These are phyloP conservation scores for Xylota segnis DNA, from an alignment of 2,888 invertebrate species.

Conservation along the genomic window DNA sequence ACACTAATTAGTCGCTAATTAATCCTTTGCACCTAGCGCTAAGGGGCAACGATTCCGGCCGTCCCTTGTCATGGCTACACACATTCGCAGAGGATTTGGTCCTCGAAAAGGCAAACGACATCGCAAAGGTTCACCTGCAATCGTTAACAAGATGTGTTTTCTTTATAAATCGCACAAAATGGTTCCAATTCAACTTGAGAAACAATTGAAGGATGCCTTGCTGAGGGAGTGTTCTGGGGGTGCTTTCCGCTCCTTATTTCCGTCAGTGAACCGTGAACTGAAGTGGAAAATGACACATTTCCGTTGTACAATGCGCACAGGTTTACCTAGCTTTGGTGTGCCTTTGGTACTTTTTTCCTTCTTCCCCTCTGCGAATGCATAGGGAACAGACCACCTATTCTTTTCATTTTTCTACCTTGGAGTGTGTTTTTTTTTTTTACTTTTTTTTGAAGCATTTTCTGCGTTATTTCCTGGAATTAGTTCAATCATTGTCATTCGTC, in stretches of 20 bases:
- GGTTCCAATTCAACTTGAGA: constrained; percentile 47
- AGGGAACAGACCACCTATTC: background rate
- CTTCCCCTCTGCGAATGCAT: constrained; percentile 1
- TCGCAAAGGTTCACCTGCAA: background rate
- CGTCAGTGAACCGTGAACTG: constrained; percentile 52
- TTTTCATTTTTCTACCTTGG: background rate
- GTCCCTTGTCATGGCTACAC: background rate
- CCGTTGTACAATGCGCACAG: constrained; percentile 36
- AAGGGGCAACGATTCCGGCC: background rate
- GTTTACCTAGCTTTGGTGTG: constrained; percentile 3
- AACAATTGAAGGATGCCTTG: constrained; percentile 52
- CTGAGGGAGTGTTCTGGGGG: constrained; percentile 42
- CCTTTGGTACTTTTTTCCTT: no score
- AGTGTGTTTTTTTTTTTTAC: constrained; percentile 5
- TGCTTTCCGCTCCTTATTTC: constrained; percentile 61
- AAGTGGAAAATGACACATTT: constrained; percentile 66
- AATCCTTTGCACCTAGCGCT: background rate
- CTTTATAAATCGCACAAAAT: constrained; percentile 48
- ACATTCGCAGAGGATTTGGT: background rate
- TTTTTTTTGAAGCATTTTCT: constrained; percentile 9
- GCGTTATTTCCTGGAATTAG: constrained; percentile 53
- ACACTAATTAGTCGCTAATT: constrained; percentile 36
- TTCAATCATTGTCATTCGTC: constrained; percentile 50
- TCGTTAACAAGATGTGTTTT: constrained; percentile 50
- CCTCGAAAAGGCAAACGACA: background rate